phyloP scores from a whole-genome alignment of 2,888 invertebrate genomes.

The Abrostola triplasia region DNA sequence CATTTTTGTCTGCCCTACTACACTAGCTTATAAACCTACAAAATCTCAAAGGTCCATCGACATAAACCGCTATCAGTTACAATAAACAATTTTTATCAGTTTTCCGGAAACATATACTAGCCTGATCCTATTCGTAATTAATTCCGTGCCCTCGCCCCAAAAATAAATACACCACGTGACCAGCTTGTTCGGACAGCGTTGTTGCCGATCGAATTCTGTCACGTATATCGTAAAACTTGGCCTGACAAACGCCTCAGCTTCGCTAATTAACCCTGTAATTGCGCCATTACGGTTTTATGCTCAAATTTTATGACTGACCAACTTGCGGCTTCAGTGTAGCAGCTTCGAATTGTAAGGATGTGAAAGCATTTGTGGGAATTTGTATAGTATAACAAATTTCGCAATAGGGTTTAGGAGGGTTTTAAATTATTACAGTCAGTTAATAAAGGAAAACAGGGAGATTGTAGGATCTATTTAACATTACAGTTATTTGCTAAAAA shows the following conservation, averaged over 20 bases:
- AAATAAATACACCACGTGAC: constrained; percentile 62
- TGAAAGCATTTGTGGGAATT: constrained; percentile 42
- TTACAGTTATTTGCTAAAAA: too few species aligned
- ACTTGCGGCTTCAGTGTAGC: constrained; percentile 57
- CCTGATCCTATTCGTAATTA: constrained; percentile 49
- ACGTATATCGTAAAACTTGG: constrained; percentile 75
- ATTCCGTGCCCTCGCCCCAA: constrained; percentile 51
- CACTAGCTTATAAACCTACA: neutral
- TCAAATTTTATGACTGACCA: constrained; percentile 76
- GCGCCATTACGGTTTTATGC: constrained; percentile 78
- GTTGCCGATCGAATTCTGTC: constrained; percentile 65
- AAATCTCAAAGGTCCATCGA: constrained; percentile 3
- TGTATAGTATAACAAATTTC: constrained; percentile 33
- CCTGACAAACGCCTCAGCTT: constrained; percentile 77
- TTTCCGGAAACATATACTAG: constrained; percentile 29
- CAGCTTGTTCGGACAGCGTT: constrained; percentile 43
- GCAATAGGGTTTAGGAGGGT: constrained; percentile 20
- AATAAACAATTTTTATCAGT: constrained; percentile 5
- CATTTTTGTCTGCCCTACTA: too few species aligned
- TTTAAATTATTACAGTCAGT: constrained; percentile 13
- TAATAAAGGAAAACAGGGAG: neutral
- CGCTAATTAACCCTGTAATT: constrained; percentile 84
- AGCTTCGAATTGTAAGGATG: constrained; percentile 48
- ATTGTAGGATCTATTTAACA: neutral
- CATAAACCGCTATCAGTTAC: constrained; percentile 12